phyloP scores from a whole-genome alignment of 2,888 invertebrate species.

The Acleris holmiana region DNA sequence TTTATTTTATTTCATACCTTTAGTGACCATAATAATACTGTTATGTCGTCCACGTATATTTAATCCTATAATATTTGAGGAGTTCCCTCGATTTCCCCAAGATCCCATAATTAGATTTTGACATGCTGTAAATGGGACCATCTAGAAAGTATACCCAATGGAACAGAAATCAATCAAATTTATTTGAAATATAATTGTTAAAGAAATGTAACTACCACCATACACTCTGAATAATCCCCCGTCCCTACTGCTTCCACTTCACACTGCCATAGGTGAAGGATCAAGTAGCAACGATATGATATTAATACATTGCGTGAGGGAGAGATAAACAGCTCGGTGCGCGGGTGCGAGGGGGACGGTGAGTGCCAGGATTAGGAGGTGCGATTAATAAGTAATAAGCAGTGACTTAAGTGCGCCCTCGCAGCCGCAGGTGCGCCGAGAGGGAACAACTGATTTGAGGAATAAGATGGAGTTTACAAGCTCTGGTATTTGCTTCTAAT shows the following conservation, averaged over 20 bases:
- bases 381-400: slow-evolving; percentile 43
- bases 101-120: too few relatives aligned
- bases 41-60: too few relatives aligned
- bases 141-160: too few relatives aligned
- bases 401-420: slow-evolving; percentile 44
- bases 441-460: slow-evolving; percentile 11
- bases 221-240: not conserved
- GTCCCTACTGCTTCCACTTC: not conserved
- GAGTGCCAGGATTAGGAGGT: slow-evolving; percentile 17
- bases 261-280: slow-evolving; percentile 19
- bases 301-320: slow-evolving; percentile 11
- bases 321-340: not conserved
- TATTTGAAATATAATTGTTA: too few relatives aligned
- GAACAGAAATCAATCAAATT: too few relatives aligned
- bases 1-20: too few relatives aligned
- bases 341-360: slow-evolving; percentile 2
- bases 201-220: too few relatives aligned
- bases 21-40: too few relatives aligned
- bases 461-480: not conserved
- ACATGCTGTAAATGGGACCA: too few relatives aligned
- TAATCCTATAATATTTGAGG: too few relatives aligned
- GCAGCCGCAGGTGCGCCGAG: slow-evolving; percentile 6
- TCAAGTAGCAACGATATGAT: slow-evolving; percentile 26
- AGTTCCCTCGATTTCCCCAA: too few relatives aligned
- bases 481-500: not conserved